Percentiles rank a stretch among this genome's conserved stretches.
These are phyloP conservation scores for Rachycentron canadum DNA, from an alignment of 2,797 vertebrate genomes.

Conservation along the genomic window DNA sequence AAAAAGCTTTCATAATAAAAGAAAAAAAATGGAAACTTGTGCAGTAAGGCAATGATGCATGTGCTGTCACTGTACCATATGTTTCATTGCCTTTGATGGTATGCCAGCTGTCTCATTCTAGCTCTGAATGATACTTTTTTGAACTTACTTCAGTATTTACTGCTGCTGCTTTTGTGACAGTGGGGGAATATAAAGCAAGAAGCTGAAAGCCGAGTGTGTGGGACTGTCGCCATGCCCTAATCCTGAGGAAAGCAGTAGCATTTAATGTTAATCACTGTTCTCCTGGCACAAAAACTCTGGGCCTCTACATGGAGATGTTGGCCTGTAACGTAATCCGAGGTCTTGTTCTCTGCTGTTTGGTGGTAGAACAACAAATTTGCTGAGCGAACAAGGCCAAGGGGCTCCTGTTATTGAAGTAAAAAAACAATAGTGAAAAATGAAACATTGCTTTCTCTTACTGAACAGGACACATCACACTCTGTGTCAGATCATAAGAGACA, in stretches of 20 bases:
- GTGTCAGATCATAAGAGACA: neutral
- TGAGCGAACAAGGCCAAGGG: slow-evolving; percentile 37
- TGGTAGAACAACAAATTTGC: slow-evolving; percentile 34
- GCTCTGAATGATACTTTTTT: slow-evolving; percentile 72
- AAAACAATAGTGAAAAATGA: slow-evolving; percentile 11
- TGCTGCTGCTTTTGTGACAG: slow-evolving; percentile 45
- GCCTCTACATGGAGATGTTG: slow-evolving; percentile 40
- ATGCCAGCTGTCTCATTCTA: slow-evolving; percentile 67
- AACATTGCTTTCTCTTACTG: neutral
- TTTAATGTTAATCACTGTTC: slow-evolving; percentile 54
- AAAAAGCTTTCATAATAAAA: slow-evolving; percentile 53
- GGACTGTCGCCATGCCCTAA: slow-evolving; percentile 36
- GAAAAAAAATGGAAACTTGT: slow-evolving; percentile 42
- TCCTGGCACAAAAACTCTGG: slow-evolving; percentile 28
- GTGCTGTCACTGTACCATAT: slow-evolving; percentile 73
- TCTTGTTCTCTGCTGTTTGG: slow-evolving; percentile 45
- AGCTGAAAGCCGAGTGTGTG: slow-evolving; percentile 21
- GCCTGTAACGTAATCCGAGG: slow-evolving; percentile 47
- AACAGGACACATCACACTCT: neutral
- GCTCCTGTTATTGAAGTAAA: slow-evolving; percentile 24
- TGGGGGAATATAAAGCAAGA: slow-evolving; percentile 33
- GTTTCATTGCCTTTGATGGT: slow-evolving; percentile 75
- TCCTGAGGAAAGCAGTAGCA: slow-evolving; percentile 49
- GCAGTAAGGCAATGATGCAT: slow-evolving; percentile 65
- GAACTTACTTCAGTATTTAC: slow-evolving; percentile 70